Conservation (phyloP, 2,888 invertebrate genomes). For the Chromoteleia sp. region DNA sequence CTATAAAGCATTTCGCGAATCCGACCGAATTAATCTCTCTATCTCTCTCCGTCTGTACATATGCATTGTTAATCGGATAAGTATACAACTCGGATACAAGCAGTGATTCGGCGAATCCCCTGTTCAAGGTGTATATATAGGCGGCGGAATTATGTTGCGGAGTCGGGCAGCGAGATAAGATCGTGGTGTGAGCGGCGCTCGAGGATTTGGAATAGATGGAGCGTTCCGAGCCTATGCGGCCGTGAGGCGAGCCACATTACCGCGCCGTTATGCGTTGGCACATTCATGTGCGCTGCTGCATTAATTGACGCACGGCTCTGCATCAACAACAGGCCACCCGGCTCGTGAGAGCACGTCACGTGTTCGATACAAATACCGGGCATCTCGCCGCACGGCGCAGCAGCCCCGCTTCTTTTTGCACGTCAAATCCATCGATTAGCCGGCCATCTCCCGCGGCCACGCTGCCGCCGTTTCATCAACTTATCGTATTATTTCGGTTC, state of each 20-base stretch:
- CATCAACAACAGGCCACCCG: conserved; percentile 78
- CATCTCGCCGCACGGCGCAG: conserved; percentile 14
- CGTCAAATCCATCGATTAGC: conserved; percentile 57
- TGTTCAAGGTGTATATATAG: conserved; percentile 43
- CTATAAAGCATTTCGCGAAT: conserved; percentile 40
- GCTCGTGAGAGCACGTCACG: conserved; percentile 82
- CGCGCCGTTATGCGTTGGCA: conserved; percentile 79
- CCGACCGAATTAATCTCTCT: conserved; percentile 45
- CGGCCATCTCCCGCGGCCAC: neutral
- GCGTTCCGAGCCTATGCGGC: conserved; percentile 74
- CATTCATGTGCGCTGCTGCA: conserved; percentile 82
- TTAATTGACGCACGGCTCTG: conserved; percentile 81
- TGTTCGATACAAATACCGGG: conserved; percentile 75
- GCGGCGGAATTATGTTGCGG: conserved; percentile 38
- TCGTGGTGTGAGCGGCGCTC: conserved; percentile 48
- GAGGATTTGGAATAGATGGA: conserved; percentile 78
- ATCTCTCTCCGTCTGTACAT: too few species aligned
- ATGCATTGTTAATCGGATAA: conserved; percentile 65
- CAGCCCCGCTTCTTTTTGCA: conserved; percentile 25
- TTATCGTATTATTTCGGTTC: conserved; percentile 30
- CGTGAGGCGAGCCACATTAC: conserved; percentile 79
- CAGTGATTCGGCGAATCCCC: conserved; percentile 44
- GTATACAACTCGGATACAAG: conserved; percentile 44
- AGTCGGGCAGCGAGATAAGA: conserved; percentile 53
- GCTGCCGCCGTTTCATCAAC: conserved; percentile 19